Conservation (phyloP, 2,113 vertebrate genomes). For the Chaetorhynchus papuensis region DNA sequence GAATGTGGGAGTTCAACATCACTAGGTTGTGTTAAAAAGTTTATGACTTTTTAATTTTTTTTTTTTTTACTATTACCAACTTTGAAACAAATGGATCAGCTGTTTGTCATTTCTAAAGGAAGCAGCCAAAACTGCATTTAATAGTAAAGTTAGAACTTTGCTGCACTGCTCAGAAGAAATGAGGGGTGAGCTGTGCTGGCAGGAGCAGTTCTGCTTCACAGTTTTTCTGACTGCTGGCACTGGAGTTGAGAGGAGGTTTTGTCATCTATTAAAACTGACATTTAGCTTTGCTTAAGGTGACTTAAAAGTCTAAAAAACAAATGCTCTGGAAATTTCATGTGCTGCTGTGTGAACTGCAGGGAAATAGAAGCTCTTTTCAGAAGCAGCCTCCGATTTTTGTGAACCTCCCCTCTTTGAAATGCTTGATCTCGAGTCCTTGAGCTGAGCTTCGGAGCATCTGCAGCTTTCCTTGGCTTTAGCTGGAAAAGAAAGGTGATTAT, state of each 20-base stretch:
- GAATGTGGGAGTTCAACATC: not conserved
- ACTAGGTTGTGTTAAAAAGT: not conserved
- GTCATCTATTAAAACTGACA: constrained; percentile 31
- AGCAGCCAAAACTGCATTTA: not conserved
- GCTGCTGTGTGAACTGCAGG: not conserved
- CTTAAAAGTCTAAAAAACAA: constrained; percentile 24
- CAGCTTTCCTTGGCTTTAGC: not conserved
- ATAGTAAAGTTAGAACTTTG: not conserved
- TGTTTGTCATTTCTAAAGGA: not conserved
- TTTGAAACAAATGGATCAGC: not conserved
- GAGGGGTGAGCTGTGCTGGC: constrained; percentile 5
- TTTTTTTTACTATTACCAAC: not conserved
- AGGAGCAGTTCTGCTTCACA: not conserved
- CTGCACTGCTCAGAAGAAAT: not conserved
- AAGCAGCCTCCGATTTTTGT: not conserved
- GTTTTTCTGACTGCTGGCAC: not conserved
- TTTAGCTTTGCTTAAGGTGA: constrained; percentile 27
- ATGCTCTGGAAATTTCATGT: not conserved
- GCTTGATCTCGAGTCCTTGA: not conserved
- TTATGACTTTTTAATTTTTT: not conserved
- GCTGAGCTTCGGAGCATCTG: not conserved
- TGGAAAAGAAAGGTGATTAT: not conserved
- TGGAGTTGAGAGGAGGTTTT: not conserved
- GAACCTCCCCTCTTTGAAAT: not conserved
- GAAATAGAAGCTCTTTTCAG: not conserved